phyloP scores from a whole-genome alignment of 2,113 vertebrate species.

The Asarcornis scutulata region DNA sequence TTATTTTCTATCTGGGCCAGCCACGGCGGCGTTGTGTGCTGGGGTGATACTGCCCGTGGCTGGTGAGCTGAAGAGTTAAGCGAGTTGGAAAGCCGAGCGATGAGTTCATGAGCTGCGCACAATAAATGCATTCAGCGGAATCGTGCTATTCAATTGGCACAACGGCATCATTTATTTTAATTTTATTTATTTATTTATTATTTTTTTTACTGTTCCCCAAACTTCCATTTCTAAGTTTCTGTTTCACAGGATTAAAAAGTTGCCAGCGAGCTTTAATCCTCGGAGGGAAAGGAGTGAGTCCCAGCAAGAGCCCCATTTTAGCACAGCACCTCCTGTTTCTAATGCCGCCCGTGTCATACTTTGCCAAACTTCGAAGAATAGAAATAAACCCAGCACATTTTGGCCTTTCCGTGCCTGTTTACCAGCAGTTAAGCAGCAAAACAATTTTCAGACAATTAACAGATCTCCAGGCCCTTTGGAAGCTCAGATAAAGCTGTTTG shows the following conservation, averaged over 20 bases:
- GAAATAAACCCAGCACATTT: constrained; percentile 25
- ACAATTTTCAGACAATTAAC: constrained; percentile 24
- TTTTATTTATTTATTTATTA: neutral
- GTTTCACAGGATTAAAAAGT: neutral
- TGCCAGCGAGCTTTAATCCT: neutral
- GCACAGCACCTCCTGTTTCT: neutral
- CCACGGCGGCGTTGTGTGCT: accelerated
- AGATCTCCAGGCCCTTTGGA: neutral
- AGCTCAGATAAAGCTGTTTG: neutral
- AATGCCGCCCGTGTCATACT: neutral
- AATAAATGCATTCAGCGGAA: neutral
- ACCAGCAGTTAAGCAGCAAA: neutral
- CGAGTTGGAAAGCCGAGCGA: neutral
- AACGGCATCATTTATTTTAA: neutral
- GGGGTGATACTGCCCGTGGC: neutral
- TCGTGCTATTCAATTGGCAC: neutral
- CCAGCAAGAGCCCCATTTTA: neutral
- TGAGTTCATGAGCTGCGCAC: neutral
- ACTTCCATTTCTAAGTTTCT: constrained; percentile 4
- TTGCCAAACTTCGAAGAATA: neutral
- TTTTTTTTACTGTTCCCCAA: neutral
- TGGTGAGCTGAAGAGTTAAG: neutral
- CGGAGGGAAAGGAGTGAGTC: neutral
- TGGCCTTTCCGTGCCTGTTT: neutral
- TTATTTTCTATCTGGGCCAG: neutral